Evolutionary conservation across 2,888 invertebrate genomes (phyloP), one percentile per base, ranked within the genome.

Genomic region (Melipona beecheii): DNA sequence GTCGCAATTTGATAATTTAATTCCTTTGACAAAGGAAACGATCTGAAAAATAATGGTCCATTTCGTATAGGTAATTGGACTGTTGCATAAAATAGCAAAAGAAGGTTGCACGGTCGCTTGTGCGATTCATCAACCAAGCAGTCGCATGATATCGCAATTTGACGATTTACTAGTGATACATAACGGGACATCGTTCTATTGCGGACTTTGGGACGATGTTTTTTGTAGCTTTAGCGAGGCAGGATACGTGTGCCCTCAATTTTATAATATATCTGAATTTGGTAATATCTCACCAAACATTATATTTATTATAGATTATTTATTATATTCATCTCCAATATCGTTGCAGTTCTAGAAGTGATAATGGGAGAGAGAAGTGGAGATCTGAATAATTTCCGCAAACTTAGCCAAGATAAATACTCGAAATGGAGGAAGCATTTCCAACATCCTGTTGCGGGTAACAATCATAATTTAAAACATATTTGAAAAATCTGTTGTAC

Each of bases 71-170:
- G 95, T 96, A 68, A 95, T 96, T 2, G 95, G 95, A 2, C 95
- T 97, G 9, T 94, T 97, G 24, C 96, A 96, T 87, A 95, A 95
- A 15, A 95, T 97, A 73, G 96, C 97, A 0, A 94, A 95, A 24
- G 95, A 95, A 27, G 97, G 97, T 0, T 95, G 97, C 62, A 97
- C 97, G 0, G 96, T 97, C 11, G 96, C 96, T 27, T 97, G 97
- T 90, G 96, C 97, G n/a, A 96, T 97, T 85, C 97, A 97, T 94
- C 97, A 97, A 91, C 97, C 97, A 0, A 97, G 97, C 60, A 97
- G 97, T 64, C 96, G 96, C 85, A 95, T 97, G 73, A 97, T 97
- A 94, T 96, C 96, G 72, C 96, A 96, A 89, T 97, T 97, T 88
- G 97, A 97, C 93, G 96, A 97, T 95, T 94, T 97, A 82, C 95